These are phyloP conservation scores for Cryptoblepharus egeriae DNA, from an alignment of 2,797 vertebrate genomes.

Conservation along the genomic window DNA sequence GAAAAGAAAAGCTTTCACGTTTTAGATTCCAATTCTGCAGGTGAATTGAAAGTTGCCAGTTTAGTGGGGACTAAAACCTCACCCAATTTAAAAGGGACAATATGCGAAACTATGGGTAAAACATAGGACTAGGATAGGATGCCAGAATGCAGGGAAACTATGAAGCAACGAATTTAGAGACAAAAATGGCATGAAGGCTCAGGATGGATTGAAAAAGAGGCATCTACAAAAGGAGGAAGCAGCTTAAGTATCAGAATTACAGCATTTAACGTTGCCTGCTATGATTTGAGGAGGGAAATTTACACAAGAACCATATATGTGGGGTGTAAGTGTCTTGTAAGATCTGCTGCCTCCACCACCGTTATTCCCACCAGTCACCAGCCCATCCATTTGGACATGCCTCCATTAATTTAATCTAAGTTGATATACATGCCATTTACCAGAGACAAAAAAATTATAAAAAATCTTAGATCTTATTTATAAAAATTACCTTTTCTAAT, in stretches of 20 bases:
- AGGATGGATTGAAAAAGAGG: not conserved
- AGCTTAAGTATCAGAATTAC: no score
- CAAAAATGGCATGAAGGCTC: not conserved
- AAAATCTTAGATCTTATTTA: no score
- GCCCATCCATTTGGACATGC: not conserved
- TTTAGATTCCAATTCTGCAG: not conserved
- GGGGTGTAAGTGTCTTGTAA: not conserved
- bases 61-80: not conserved
- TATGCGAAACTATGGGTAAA: not conserved
- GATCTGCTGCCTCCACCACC: no score
- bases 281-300: not conserved
- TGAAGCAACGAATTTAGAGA: not conserved
- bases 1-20: not conserved
- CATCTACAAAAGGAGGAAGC: no score
- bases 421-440: not conserved
- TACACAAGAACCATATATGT: not conserved
- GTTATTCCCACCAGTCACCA: no score
- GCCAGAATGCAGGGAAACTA: not conserved
- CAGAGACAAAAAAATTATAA: not conserved
- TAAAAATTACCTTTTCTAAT: not conserved
- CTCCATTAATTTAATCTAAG: not conserved
- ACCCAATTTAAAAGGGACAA: no score
- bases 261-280: not conserved
- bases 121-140: not conserved
- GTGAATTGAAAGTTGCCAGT: not conserved